Conservation (phyloP, 30 jellyfish, hydroid and myxozoan genomes). For the Aurelia coerulea region DNA sequence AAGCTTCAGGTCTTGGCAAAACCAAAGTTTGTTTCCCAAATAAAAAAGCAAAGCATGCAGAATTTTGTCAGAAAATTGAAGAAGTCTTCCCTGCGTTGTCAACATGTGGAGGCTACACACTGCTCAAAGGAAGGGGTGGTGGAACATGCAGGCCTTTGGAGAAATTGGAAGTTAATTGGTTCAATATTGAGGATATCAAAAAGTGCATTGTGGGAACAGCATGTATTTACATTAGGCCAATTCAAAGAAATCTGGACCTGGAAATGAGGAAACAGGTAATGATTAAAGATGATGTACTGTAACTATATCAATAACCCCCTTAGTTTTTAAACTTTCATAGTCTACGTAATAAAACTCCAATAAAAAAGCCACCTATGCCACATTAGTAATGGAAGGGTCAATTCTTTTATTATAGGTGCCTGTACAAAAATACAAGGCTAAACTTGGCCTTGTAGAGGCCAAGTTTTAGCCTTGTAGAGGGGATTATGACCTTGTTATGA, state of each 20-base stretch:
- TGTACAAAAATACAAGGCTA: too few species aligned
- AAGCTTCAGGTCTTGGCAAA: conserved; percentile 5
- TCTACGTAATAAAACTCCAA: too few species aligned
- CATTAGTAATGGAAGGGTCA: too few species aligned
- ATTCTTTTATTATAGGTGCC: too few species aligned
- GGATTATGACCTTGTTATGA: too few species aligned
- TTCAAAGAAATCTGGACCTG: conserved; percentile 13
- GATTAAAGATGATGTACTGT: too few species aligned
- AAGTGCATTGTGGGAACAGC: conserved; percentile 6
- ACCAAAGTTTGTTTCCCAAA: neutral
- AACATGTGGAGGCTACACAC: conserved; percentile 5
- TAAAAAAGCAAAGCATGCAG: conserved; percentile 8
- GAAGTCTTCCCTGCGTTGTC: neutral
- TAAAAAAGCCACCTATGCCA: too few species aligned
- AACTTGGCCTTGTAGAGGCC: too few species aligned
- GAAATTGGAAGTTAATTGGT: conserved; percentile 1
- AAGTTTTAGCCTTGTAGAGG: too few species aligned
- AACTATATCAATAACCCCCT: too few species aligned
- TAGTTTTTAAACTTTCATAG: too few species aligned
- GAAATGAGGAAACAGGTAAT: neutral
- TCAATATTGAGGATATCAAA: neutral
- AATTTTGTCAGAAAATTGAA: neutral
- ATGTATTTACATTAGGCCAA: conserved; percentile 3
- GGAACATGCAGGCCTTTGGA: neutral
- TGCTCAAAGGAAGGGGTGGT: neutral